Base-by-base conservation (phyloP, 1,140 invertebrate species). In the Leptinotarsa defecta region DNA sequence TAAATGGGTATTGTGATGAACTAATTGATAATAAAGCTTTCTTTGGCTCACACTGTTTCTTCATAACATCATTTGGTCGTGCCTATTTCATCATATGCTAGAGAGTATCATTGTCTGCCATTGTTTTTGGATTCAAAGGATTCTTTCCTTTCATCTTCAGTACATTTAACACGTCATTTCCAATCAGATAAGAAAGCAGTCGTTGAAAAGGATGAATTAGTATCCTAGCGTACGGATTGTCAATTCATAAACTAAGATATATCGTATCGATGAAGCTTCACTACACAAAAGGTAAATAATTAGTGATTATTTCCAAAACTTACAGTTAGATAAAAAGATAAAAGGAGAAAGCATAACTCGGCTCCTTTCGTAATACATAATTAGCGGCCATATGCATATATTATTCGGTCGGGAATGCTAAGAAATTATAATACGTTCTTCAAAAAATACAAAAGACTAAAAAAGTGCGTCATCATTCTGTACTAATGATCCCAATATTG, bases 371-470 rank as follows among this genome's bases (percentile, higher is more conserved):
- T 73, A 73, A 73, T 22, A 64, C 61, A 73, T 73, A 73, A 73
- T 73, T 73, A 73, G 61, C 63, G 71, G 19, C 62, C 71, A 73
- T 73, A 73, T 73, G 71, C 71, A 73, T 73, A 73, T 73, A 71
- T 71, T 71, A 71, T 71, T 71, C 20, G 69, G 48, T 27, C 52
- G 17, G 13, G 48, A 22, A 52, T 52, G 17, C 71, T 17, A 65
- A 24, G 48, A 65, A 73, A 73, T 73, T 73, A 73, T 73, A 73
- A 65, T 73, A 65, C 63, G 71, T 64, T 64, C 57, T 67, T 73
- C 24, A 57, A 73, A 57, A 73, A 73, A 73, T 64, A 73, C 71
- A 73, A 73, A 73, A 73, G 71, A 63, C 71, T 34, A 43, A 73
- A 73, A 73, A 73, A 73, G 71, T 73, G 71, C 71, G 34, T 49